Conservation (phyloP, 2,113 vertebrate species). For the Rhea pennata region DNA sequence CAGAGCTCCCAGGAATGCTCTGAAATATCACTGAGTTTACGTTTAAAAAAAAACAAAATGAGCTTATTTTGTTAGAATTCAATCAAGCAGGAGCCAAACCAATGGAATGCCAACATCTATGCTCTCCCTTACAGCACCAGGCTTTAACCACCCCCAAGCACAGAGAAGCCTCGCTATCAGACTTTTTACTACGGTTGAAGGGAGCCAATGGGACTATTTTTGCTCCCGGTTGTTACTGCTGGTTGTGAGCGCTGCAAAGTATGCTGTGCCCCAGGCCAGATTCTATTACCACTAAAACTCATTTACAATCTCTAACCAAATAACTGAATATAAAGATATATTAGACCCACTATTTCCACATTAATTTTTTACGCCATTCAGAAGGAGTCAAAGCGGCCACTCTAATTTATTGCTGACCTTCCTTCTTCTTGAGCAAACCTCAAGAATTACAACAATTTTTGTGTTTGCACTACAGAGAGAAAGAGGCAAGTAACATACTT, state of each 20-base stretch:
- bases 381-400: not conserved
- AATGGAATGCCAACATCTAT: not conserved
- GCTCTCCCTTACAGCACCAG: not conserved
- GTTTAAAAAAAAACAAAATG: not conserved
- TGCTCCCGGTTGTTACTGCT: not conserved
- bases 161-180: accelerated
- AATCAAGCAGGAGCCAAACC: not conserved
- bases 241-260: not conserved
- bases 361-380: not conserved
- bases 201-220: not conserved
- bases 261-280: not conserved
- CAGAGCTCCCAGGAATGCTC: not conserved
- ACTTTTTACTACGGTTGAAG: accelerated
- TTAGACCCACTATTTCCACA: not conserved
- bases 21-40: not conserved
- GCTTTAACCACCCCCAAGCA: accelerated
- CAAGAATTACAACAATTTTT: not conserved
- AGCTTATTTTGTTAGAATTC: not conserved
- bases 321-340: not conserved
- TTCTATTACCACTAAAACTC: not conserved
- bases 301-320: not conserved
- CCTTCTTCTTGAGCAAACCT: not conserved
- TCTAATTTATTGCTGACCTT: not conserved
- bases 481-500: not conserved
- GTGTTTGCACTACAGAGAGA: not conserved